Conservation (phyloP, 2,888 invertebrate genomes). For the Melinopterus prodromus region DNA sequence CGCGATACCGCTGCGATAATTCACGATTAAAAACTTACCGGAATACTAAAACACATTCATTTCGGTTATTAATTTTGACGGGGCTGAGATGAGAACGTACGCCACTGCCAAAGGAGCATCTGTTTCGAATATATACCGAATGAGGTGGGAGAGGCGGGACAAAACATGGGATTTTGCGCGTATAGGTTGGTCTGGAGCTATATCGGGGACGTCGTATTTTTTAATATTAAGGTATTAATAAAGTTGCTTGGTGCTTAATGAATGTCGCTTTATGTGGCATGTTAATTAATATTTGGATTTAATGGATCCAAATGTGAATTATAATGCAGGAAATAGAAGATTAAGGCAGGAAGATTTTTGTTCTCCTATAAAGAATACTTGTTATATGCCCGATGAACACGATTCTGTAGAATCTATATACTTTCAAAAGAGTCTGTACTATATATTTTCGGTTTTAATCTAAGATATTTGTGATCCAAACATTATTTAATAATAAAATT, state of each 20-base stretch:
- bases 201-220: neutral
- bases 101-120: neutral
- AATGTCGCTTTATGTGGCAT: neutral
- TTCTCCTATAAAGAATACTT: no score
- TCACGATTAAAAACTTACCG: conserved; percentile 22
- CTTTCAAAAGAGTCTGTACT: no score
- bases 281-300: neutral
- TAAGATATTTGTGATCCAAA: no score
- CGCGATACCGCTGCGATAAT: neutral
- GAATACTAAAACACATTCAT: neutral
- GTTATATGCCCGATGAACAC: no score
- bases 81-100: neutral
- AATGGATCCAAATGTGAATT: neutral
- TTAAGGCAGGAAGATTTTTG: no score
- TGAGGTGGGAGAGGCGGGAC: neutral
- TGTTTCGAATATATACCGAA: neutral
- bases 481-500: no score
- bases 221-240: neutral
- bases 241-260: neutral
- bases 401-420: no score
- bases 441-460: no score
- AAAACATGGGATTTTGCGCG: neutral
- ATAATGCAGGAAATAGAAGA: neutral
- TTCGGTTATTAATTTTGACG: neutral
- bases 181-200: neutral